Percentiles rank a stretch among this genome's conserved stretches.
Conservation (phyloP, 2,113 vertebrate species). For the Muntiacus reevesi region DNA sequence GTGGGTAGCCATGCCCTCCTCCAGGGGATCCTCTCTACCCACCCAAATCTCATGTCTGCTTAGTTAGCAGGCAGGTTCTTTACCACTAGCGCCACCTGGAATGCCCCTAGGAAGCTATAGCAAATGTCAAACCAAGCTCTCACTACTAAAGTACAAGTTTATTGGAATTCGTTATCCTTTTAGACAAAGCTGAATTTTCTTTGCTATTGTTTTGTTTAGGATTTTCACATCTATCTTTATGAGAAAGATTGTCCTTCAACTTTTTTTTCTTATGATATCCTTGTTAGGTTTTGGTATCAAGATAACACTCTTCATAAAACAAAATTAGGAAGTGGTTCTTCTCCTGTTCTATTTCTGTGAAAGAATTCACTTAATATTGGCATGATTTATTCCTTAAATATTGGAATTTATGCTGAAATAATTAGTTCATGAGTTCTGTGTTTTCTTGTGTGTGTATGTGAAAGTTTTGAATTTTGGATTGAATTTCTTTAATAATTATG, state of each 20-base stretch:
- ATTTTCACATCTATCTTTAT: background rate
- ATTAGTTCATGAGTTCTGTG: background rate
- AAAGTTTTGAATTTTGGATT: background rate
- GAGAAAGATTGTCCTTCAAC: background rate
- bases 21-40: background rate
- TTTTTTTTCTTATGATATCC: background rate
- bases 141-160: background rate
- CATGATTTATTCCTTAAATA: background rate
- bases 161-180: background rate
- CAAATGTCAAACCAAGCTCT: background rate
- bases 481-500: background rate
- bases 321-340: background rate
- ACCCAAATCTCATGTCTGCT: background rate
- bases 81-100: background rate
- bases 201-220: background rate
- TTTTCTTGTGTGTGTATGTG: background rate
- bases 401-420: background rate
- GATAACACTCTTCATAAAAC: background rate
- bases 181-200: background rate
- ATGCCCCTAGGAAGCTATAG: background rate
- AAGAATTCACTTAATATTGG: background rate
- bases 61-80: background rate
- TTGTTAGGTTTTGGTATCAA: background rate
- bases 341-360: background rate
- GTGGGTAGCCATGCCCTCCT: background rate